Base-by-base conservation (phyloP, 2,888 invertebrate species). In the Acanthosoma haemorrhoidale region DNA sequence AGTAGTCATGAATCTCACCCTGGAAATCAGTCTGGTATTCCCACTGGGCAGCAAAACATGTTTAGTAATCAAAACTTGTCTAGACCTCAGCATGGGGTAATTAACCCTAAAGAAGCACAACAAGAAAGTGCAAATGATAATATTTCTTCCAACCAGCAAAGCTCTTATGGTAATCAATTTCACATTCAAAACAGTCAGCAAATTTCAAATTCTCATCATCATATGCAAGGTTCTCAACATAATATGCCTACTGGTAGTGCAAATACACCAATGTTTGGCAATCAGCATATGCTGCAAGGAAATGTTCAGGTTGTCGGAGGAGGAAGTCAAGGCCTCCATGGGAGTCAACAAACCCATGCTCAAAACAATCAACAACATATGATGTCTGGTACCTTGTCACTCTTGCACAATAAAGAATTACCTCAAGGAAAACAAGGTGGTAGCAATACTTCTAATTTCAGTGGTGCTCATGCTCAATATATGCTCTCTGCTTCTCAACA, bases 91-190 rank as follows among this genome's bases (percentile, higher is more conserved):
- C 18, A n/a, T 9, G 68, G 41, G 4, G 21, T 66, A 25, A 51
- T 51, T 4, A 51, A 21, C n/a, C 4, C 25, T 2, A 29, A 32
- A 15, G 60, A 21, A 34, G 11, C 18, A 39, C 64, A 64, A 15
- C 64, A 39, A 64, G 43, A 11, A 3, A 63, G 21, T 39, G 25
- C 1, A 21, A 34, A 39, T 39, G 63, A 34, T 15, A 63, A 63
- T 39, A 15, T 11, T 16, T 9, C 41, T 41, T 39, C 29, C 11
- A 64, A 41, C 11, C 64, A 63, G 16, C 63, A 64, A 41, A 61
- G 21, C 18, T 18, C 41, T 25, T 64, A 64, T 64, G 39, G 25
- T 11, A 64, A 38, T 29, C 64, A 64, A 31, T 64, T 39, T 41
- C 64, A 41, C 15, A 39, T 41, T 21, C 64, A 38, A 5, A 31